These are phyloP conservation scores for Sorex araneus DNA, from an alignment of 2,113 vertebrate species.

Conservation along the genomic window DNA sequence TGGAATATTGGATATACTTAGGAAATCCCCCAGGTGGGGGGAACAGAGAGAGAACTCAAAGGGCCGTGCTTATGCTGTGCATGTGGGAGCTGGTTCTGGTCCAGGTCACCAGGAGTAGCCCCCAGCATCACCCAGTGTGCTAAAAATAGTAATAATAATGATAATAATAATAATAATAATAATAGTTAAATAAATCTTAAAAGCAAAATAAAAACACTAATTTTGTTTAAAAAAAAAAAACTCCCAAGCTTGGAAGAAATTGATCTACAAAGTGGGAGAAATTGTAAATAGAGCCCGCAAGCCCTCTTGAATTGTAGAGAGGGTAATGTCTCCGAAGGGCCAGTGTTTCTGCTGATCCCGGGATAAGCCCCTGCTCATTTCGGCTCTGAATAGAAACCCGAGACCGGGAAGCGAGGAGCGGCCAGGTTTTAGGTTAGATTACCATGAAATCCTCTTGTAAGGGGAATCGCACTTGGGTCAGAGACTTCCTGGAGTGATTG, in stretches of 20 bases:
- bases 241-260: background rate
- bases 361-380: background rate
- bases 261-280: background rate
- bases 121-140: too few species aligned
- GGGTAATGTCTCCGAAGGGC: background rate
- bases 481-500: constrained; percentile 15
- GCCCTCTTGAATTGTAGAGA: accelerated
- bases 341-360: background rate
- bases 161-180: too few species aligned
- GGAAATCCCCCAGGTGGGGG: too few species aligned
- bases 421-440: constrained; percentile 36
- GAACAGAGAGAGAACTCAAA: too few species aligned
- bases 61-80: too few species aligned
- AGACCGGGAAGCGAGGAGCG: constrained; percentile 1
- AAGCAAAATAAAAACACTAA: too few species aligned
- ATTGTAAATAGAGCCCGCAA: background rate
- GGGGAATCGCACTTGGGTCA: constrained; percentile 1
- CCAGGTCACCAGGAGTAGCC: too few species aligned
- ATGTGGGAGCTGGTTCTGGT: too few species aligned
- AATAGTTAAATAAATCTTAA: too few species aligned
- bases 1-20: too few species aligned
- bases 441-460: constrained; percentile 41
- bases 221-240: too few species aligned
- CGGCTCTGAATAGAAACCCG: constrained; percentile 31
- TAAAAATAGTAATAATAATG: too few species aligned